Evolutionary conservation across 2,113 vertebrate genomes (phyloP).

Genomic region (Tyrannus savana): DNA sequence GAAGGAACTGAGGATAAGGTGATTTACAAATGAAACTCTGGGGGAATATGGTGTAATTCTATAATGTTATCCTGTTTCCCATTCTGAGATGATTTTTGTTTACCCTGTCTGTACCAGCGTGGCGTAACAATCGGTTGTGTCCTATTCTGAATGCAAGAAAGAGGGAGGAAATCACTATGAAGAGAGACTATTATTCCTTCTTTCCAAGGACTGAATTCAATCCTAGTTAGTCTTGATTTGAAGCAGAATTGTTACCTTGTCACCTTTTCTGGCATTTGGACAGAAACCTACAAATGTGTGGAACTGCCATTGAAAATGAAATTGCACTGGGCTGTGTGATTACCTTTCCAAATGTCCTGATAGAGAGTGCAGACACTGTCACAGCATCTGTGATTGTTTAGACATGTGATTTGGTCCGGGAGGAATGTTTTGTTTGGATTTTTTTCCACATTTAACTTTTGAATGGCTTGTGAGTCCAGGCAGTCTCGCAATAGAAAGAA

Average conservation of each 20-base stretch:
- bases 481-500: neutral
- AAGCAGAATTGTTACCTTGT: conserved; percentile 15
- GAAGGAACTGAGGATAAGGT: neutral
- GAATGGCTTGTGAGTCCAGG: neutral
- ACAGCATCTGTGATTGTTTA: conserved; percentile 2
- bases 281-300: neutral
- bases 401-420: neutral
- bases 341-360: neutral
- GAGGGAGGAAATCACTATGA: neutral
- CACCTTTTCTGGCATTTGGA: conserved; percentile 12
- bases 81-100: neutral
- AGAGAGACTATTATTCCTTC: neutral
- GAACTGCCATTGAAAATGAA: neutral
- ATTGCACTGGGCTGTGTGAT: neutral
- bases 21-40: neutral
- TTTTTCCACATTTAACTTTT: neutral
- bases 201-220: neutral
- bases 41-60: neutral
- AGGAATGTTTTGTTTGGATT: neutral
- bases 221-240: conserved; percentile 16
- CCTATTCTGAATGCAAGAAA: neutral
- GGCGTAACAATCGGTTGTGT: neutral
- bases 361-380: neutral
- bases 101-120: rapidly evolving
- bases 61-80: neutral